Percentiles rank a stretch among this genome's conserved stretches.
These are phyloP conservation scores for Berghia stephanieae DNA, from an alignment of 1,140 invertebrate genomes.

Conservation along the genomic window DNA sequence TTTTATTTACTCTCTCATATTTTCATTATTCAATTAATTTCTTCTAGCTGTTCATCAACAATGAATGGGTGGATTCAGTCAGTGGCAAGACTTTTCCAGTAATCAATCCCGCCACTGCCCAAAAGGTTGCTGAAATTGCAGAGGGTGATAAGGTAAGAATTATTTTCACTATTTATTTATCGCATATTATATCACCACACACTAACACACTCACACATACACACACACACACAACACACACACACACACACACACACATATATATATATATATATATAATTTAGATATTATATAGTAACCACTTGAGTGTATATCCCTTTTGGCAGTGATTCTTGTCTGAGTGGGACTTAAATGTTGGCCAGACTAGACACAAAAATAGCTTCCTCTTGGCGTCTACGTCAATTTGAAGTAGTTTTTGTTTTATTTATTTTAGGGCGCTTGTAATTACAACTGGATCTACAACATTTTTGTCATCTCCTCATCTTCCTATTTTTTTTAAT, in stretches of 20 bases:
- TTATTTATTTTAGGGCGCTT: background rate
- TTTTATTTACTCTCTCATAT: no score
- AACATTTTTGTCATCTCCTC: no score
- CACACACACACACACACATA: background rate
- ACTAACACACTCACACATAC: background rate
- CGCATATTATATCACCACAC: background rate
- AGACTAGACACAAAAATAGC: background rate
- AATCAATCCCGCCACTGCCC: constrained; percentile 86
- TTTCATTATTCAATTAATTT: no score
- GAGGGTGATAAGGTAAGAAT: no score
- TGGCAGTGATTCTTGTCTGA: background rate
- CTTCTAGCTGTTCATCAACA: constrained; percentile 89
- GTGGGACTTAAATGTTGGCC: background rate
- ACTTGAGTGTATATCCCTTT: background rate
- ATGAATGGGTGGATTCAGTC: constrained; percentile 85
- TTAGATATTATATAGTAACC: background rate
- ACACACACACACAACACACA: no score
- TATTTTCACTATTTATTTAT: no score
- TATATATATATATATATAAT: background rate
- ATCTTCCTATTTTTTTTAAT: no score
- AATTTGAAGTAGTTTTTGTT: background rate
- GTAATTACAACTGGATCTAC: background rate
- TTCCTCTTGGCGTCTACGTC: background rate
- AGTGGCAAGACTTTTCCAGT: constrained; percentile 89
- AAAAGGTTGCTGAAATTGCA: no score